Evolutionary conservation across 2,888 invertebrate genomes (phyloP).

Genomic region (Drosophila lacicola): DNA sequence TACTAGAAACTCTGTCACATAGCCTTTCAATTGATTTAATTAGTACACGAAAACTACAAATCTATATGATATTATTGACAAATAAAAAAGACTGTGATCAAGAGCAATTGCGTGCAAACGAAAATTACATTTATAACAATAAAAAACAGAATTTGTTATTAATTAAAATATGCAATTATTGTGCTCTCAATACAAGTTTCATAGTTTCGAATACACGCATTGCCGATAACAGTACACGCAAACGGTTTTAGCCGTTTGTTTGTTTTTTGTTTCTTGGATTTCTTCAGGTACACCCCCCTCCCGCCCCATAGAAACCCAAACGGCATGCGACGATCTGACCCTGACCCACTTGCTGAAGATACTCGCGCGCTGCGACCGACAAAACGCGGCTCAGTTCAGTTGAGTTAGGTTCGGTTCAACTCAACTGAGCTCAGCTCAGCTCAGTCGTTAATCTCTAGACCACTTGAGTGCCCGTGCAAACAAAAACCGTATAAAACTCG

Average conservation of each 20-base stretch:
- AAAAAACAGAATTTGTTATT: slow-evolving; percentile 48
- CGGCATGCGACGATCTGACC: slow-evolving; percentile 68
- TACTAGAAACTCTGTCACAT: too few species aligned
- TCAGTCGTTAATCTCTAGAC: slow-evolving; percentile 66
- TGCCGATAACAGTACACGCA: slow-evolving; percentile 60
- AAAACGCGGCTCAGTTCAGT: slow-evolving; percentile 20
- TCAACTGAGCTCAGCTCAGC: slow-evolving; percentile 42
- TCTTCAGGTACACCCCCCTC: slow-evolving; percentile 7
- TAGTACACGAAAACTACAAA: background rate
- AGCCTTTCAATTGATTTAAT: too few species aligned
- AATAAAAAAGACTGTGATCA: slow-evolving; percentile 20
- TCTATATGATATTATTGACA: slow-evolving; percentile 10
- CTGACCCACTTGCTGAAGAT: slow-evolving; percentile 77
- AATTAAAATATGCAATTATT: slow-evolving; percentile 62
- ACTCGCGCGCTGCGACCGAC: slow-evolving; percentile 44
- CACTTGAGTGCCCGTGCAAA: slow-evolving; percentile 43
- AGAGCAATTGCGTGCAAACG: slow-evolving; percentile 44
- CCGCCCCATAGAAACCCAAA: slow-evolving; percentile 32
- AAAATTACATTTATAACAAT: slow-evolving; percentile 66
- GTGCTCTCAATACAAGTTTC: slow-evolving; percentile 24
- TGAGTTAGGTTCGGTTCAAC: slow-evolving; percentile 10
- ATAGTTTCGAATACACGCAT: slow-evolving; percentile 37
- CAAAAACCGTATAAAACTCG: slow-evolving; percentile 44
- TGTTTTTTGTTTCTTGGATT: slow-evolving; percentile 27
- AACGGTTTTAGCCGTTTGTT: slow-evolving; percentile 49